Evolutionary conservation across 2,113 vertebrate species (phyloP), one percentile per base, ranked within the genome.

Genomic region (Microtus pennsylvanicus): DNA sequence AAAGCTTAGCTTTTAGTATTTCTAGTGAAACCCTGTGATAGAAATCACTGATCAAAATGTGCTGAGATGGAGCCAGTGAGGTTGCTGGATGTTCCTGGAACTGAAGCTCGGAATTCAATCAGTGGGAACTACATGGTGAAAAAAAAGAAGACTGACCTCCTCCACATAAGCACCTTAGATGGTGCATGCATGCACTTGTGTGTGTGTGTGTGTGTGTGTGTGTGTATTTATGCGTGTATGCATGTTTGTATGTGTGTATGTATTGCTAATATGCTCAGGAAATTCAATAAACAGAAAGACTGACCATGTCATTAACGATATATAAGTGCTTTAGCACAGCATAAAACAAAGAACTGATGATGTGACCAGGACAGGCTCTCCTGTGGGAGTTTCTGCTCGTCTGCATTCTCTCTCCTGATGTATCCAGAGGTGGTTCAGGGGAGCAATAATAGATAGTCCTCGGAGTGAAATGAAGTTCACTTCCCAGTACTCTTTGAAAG

Each of bases 261-360:
- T 42, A 42, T 42, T 42, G 42, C 42, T 42, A 42, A 42, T 42
- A 42, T 42, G 42, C 42, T 42, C 42, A 42, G 42, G 42, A 42
- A 42, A 42, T 42, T 42, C 42, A 42, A 42, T 42, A 42, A 42
- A 58, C 30, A 69, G 72, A 67, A 88, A 96, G 24, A 75, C 22
- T 33, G 1, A 67, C 33, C 85, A 87, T 75, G 87, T 33, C 2
- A 85, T 8, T 7, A 93, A 3, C 21, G 92, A 91, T 33, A 58
- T n/a, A 22, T 3, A 69, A 58, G 30, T 77, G 5, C 45, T 91
- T 94, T 92, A 94, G 58, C 17, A 77, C 63, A 90, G 52, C 22
- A 88, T 22, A 92, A 88, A 89, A 52, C 3, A 81, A 95, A 74
- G 33, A 26, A n/a, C 24, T 61, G 50, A 96, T 92, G 78, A 74